Evolutionary conservation across 37 sponge, comb jelly and placozoan species (phyloP).

Genomic region (Spongilla lacustris): DNA sequence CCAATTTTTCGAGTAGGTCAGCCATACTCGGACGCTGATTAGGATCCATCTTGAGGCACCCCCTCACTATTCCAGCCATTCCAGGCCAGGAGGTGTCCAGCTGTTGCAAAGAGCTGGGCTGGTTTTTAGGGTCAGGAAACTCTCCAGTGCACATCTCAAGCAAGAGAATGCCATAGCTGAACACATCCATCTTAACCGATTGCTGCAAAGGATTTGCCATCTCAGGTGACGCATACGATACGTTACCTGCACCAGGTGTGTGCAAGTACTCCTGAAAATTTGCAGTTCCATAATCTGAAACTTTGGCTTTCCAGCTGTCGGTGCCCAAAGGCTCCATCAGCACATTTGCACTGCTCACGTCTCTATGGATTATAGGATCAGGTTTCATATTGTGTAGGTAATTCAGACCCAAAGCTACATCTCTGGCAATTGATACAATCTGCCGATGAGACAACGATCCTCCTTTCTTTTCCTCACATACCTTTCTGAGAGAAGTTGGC

Average conservation of each 20-base stretch:
- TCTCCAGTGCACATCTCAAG: not conserved
- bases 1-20: not conserved
- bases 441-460: not conserved
- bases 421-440: not conserved
- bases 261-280: not conserved
- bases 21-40: conserved; percentile 5
- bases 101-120: not conserved
- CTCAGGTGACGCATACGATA: not conserved
- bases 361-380: conserved; percentile 13
- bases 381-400: conserved; percentile 4
- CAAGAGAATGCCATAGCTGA: not conserved
- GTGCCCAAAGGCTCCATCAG: not conserved
- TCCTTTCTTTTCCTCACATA: not conserved
- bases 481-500: conserved; percentile 42
- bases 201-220: not conserved
- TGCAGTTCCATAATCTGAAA: conserved; percentile 7
- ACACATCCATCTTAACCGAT: not conserved
- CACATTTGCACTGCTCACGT: conserved; percentile 6
- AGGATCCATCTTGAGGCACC: conserved; percentile 2
- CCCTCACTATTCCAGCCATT: conserved; percentile 6
- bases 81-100: conserved; percentile 2
- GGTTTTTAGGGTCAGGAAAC: conserved; percentile 1
- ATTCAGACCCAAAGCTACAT: conserved; percentile 1
- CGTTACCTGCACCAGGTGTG: not conserved
- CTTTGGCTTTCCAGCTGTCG: not conserved